phyloP scores from a whole-genome alignment of 2,888 invertebrate genomes.

The Gasteruption jaculator region DNA sequence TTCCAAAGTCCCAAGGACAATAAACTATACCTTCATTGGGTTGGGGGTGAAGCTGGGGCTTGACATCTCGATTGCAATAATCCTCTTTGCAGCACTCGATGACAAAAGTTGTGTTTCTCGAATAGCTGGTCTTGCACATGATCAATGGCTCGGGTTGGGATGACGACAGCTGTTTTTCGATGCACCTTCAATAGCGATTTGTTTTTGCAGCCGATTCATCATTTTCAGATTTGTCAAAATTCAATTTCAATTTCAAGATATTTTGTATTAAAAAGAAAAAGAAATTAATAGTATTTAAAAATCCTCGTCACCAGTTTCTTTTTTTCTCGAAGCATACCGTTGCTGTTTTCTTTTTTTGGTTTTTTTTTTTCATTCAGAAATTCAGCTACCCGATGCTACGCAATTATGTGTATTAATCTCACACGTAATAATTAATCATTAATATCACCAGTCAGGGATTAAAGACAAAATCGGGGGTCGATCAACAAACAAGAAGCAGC shows the following conservation, averaged over 20 bases:
- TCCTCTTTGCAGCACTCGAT: slow-evolving; percentile 78
- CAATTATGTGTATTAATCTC: no score
- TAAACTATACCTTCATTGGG: slow-evolving; percentile 62
- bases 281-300: no score
- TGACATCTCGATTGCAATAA: slow-evolving; percentile 73
- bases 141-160: slow-evolving; percentile 77
- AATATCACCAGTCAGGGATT: no score
- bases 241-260: slow-evolving; percentile 7
- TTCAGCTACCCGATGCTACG: no score
- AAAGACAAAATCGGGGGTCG: no score
- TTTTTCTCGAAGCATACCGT: no score
- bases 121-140: slow-evolving; percentile 74
- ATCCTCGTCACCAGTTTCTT: no score
- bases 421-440: no score
- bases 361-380: no score
- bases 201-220: slow-evolving; percentile 62
- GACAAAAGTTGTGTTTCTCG: slow-evolving; percentile 71
- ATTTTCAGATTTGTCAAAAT: slow-evolving; percentile 45
- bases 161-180: slow-evolving; percentile 64
- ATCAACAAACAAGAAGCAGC: no score
- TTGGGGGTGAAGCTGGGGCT: slow-evolving; percentile 62
- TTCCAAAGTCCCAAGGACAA: slow-evolving; percentile 31
- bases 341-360: no score
- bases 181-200: slow-evolving; percentile 78
- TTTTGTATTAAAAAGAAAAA: slow-evolving; percentile 13